Evolutionary conservation across 2,888 invertebrate species (phyloP).

Genomic region (Drosophila helvetica): DNA sequence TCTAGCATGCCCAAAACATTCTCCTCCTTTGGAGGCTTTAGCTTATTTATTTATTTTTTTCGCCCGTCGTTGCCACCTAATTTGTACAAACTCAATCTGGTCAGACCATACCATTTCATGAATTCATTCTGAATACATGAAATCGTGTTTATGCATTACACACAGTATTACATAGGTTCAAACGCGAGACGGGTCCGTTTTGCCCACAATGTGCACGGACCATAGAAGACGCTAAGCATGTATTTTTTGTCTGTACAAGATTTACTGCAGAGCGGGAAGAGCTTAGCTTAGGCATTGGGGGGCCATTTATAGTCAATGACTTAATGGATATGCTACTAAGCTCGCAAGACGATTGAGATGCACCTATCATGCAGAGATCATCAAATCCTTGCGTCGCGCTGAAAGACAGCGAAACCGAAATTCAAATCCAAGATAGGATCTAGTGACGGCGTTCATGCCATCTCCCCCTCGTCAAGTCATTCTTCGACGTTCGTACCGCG

Average conservation of each 20-base stretch:
- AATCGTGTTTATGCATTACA: no score
- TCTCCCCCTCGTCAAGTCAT: background rate
- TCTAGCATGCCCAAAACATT: no score
- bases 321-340: constrained; percentile 10
- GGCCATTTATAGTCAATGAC: background rate
- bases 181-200: constrained; percentile 11
- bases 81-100: no score
- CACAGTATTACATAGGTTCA: constrained; percentile 9
- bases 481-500: background rate
- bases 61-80: no score
- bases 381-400: constrained; percentile 1
- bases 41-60: no score
- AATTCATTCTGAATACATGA: no score
- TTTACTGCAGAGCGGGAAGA: constrained; percentile 4
- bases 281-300: constrained; percentile 2
- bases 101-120: no score
- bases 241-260: no score
- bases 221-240: no score
- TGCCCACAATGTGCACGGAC: constrained; percentile 7
- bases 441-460: constrained; percentile 4
- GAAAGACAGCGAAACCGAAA: background rate
- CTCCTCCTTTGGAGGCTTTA: no score
- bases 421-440: constrained; percentile 1
- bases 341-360: constrained; percentile 9
- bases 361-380: no score